Conservation (phyloP, 2,888 invertebrate species). For the Latrodectus hesperus region DNA sequence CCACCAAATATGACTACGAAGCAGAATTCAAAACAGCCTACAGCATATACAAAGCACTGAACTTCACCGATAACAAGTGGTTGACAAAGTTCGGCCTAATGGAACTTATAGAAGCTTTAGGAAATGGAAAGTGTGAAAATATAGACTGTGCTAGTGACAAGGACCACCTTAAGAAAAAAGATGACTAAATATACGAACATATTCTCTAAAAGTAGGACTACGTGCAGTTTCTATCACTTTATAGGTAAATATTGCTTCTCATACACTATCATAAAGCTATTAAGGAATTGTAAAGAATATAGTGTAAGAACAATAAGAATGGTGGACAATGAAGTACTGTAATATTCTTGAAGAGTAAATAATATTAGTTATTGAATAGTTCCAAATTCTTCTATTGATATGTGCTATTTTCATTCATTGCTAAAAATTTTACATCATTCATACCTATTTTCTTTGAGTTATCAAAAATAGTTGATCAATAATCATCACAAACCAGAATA, state of each 20-base stretch:
- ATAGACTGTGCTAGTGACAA: constrained; percentile 18
- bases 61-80: constrained; percentile 43
- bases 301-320: neutral
- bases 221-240: too few species aligned
- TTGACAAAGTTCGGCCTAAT: constrained; percentile 40
- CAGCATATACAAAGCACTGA: constrained; percentile 30
- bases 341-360: too few species aligned
- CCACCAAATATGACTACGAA: constrained; percentile 12
- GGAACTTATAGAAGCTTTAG: constrained; percentile 36
- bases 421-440: too few species aligned
- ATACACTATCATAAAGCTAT: neutral
- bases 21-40: constrained; percentile 27
- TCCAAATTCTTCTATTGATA: too few species aligned
- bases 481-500: too few species aligned
- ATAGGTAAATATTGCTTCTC: neutral
- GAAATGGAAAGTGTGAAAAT: constrained; percentile 40
- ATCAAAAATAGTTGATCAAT: too few species aligned
- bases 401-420: too few species aligned
- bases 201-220: too few species aligned
- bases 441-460: too few species aligned
- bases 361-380: too few species aligned
- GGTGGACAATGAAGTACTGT: too few species aligned
- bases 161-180: neutral
- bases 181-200: too few species aligned
- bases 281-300: neutral